Conservation (phyloP, 2,888 invertebrate species). For the Ethmia dodecea region DNA sequence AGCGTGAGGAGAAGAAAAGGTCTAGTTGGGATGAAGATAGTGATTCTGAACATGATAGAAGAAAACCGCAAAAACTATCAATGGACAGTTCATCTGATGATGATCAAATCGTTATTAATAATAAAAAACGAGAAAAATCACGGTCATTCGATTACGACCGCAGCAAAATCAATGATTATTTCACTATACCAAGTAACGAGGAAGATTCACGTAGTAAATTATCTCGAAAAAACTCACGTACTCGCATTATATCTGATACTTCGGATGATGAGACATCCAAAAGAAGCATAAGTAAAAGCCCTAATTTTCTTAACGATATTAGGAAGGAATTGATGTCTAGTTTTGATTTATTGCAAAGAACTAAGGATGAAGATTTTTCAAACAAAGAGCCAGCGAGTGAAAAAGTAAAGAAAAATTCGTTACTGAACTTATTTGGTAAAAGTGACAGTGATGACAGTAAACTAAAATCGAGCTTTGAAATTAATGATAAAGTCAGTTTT, state of each 20-base stretch:
- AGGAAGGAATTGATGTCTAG: conserved; percentile 79
- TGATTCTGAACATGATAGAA: conserved; percentile 78
- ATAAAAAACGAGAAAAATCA: conserved; percentile 73
- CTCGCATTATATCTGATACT: conserved; percentile 87
- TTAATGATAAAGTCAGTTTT: conserved; percentile 44
- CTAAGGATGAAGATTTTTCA: conserved; percentile 32
- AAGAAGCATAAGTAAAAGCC: conserved; percentile 64
- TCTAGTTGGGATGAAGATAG: conserved; percentile 94
- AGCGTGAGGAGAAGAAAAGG: conserved; percentile 92
- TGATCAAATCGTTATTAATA: conserved; percentile 52
- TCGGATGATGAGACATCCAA: conserved; percentile 83
- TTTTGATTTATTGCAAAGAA: conserved; percentile 40
- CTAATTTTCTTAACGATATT: conserved; percentile 49
- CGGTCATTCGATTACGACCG: conserved; percentile 55
- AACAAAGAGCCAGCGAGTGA: conserved; percentile 38
- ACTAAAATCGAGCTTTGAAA: conserved; percentile 51
- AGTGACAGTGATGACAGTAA: conserved; percentile 68
- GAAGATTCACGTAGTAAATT: conserved; percentile 75
- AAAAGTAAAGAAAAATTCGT: conserved; percentile 52
- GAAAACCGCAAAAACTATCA: conserved; percentile 57
- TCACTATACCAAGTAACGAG: conserved; percentile 66
- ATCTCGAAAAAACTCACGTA: conserved; percentile 82
- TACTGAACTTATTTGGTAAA: conserved; percentile 63
- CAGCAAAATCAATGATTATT: conserved; percentile 68
- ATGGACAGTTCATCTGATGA: conserved; percentile 77